Percentiles rank a stretch among this genome's conserved stretches.
Conservation (phyloP, 2,797 vertebrate genomes). For the Glyptemys insculpta region DNA sequence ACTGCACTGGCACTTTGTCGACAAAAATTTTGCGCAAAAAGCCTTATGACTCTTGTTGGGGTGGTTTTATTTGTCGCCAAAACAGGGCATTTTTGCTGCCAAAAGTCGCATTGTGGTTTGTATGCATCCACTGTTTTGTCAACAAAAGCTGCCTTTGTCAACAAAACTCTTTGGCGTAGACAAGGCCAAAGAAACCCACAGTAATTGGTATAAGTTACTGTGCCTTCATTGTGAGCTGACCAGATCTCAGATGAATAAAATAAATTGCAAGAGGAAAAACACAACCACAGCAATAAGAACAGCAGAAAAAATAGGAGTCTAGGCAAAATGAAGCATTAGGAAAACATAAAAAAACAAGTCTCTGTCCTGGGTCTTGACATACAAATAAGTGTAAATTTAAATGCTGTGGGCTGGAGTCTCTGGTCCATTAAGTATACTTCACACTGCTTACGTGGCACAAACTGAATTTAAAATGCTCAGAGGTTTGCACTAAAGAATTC, state of each 20-base stretch:
- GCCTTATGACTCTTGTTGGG: no score
- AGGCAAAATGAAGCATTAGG: background rate
- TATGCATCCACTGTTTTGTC: no score
- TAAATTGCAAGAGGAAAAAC: background rate
- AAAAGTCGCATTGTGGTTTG: no score
- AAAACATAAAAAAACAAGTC: background rate
- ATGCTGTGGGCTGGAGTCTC: background rate
- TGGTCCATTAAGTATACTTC: background rate
- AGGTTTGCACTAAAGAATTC: background rate
- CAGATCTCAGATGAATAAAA: background rate
- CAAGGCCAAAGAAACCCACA: background rate
- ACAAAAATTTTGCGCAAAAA: no score
- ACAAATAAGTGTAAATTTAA: constrained; percentile 6
- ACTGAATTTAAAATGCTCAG: background rate
- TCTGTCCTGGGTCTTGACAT: background rate
- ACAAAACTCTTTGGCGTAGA: no score
- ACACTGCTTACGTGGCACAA: background rate
- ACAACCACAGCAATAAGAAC: background rate
- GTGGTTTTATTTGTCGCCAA: no score
- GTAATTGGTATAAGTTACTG: rapidly evolving
- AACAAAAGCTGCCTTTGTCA: no score
- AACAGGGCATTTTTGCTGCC: no score
- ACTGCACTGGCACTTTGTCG: no score
- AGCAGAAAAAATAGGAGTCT: background rate
- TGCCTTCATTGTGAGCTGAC: background rate